Conservation (phyloP, 1,140 invertebrate species). For the Ceratina calcarata region DNA sequence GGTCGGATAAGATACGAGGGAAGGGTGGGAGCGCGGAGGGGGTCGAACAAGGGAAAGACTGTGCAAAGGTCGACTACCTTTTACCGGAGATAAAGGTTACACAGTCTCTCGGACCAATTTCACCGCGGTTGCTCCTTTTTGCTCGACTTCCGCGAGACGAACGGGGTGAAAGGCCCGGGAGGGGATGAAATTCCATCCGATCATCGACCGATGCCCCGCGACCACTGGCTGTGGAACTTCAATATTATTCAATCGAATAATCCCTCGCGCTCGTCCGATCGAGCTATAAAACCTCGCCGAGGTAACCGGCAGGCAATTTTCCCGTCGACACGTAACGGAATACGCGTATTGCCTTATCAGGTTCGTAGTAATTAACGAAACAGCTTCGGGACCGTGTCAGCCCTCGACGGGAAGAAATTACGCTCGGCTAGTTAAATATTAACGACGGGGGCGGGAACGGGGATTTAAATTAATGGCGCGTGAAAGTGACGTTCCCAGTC, state of each 20-base stretch:
- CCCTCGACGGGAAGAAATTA: constrained; percentile 20
- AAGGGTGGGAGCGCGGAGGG: neutral
- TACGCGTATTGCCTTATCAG: constrained; percentile 13
- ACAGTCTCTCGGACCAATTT: constrained; percentile 35
- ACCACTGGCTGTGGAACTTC: constrained; percentile 47
- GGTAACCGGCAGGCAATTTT: constrained; percentile 18
- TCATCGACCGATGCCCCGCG: neutral
- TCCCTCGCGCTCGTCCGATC: constrained; percentile 27
- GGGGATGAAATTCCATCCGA: constrained; percentile 21
- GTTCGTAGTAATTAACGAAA: constrained; percentile 21
- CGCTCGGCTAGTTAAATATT: constrained; percentile 30
- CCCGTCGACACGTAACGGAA: constrained; percentile 17
- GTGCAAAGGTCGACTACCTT: constrained; percentile 38
- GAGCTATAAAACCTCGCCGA: neutral
- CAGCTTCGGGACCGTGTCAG: neutral
- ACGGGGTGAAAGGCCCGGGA: neutral
- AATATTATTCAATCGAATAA: constrained; percentile 60
- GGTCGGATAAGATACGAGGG: neutral
- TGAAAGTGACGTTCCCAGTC: constrained; percentile 3
- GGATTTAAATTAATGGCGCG: constrained; percentile 22
- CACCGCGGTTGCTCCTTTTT: constrained; percentile 19
- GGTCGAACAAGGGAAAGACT: neutral
- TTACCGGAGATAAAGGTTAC: constrained; percentile 20
- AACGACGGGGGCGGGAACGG: neutral
- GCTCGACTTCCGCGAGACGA: neutral